These are phyloP conservation scores for Neodiprion virginianus DNA, from an alignment of 1,140 invertebrate genomes.

Conservation along the genomic window DNA sequence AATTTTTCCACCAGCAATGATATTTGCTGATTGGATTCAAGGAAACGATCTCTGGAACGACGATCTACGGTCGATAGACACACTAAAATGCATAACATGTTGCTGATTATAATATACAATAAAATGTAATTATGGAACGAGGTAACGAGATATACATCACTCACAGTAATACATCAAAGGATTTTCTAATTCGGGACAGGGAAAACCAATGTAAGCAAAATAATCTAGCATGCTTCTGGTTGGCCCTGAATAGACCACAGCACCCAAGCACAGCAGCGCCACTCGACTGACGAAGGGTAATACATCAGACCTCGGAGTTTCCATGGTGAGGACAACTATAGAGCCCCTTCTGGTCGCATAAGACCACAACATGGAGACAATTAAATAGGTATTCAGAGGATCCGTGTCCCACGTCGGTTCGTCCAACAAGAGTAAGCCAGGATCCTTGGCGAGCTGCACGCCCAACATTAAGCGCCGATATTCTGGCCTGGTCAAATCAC, in stretches of 20 bases:
- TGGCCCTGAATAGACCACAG: conserved; percentile 89
- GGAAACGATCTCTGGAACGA: conserved; percentile 83
- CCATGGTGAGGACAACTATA: conserved; percentile 88
- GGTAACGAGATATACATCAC: conserved; percentile 48
- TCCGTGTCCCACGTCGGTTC: conserved; percentile 92
- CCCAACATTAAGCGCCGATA: conserved; percentile 85
- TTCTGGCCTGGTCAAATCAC: conserved; percentile 82
- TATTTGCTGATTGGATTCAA: conserved; percentile 93
- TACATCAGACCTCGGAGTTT: conserved; percentile 91
- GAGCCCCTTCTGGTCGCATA: conserved; percentile 90
- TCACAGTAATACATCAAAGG: conserved; percentile 93
- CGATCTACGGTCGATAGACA: conserved; percentile 92
- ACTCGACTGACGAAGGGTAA: conserved; percentile 89
- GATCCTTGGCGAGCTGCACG: conserved; percentile 88
- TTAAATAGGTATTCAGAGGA: conserved; percentile 89
- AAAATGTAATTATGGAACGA: not conserved
- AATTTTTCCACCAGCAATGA: conserved; percentile 91
- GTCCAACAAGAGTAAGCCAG: conserved; percentile 82
- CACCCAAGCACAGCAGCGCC: conserved; percentile 81
- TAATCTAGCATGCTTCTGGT: conserved; percentile 90
- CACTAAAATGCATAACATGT: conserved; percentile 63
- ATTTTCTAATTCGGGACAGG: conserved; percentile 91
- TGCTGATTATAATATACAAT: conserved; percentile 15
- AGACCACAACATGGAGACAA: conserved; percentile 91
- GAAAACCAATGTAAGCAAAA: conserved; percentile 89